Evolutionary conservation across 2,888 invertebrate genomes (phyloP), one percentile per base, ranked within the genome.

Genomic region (Bombylius major): DNA sequence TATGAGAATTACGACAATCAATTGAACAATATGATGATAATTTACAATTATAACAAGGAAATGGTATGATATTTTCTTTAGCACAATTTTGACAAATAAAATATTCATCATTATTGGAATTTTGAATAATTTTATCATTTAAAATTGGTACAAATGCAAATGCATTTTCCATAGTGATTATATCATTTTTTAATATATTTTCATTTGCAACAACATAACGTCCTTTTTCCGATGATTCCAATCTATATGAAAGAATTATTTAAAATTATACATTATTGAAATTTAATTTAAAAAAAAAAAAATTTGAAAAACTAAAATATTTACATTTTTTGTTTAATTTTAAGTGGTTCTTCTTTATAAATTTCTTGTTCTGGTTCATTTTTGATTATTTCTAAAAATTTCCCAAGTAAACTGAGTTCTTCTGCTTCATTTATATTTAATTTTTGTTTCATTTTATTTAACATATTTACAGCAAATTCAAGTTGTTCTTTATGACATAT

Each of bases 131-230:
- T 75, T 68, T 11, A 9, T 31, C 13, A 5, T 42, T 39, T 31
- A 80, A 78, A 71, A 83, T 68, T 63, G 80, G 76, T 5, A 89
- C 87, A 70, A 86, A 86, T 4, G 86, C 82, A 72, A 85, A 89
- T 0, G 92, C 87, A 64, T 83, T 82, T 69, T 93, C 93, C 0
- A 84, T 77, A 69, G 89, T 86, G 34, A 93, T 69, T 5, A 86
- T 77, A 65, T 89, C 86, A 0, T 89, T 89, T 52, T 78, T 77
- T 13, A 75, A 72, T 8, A 86, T 75, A 49, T 76, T 69, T 61
- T 77, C 75, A 11, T 73, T 78, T 1, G 85, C 79, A 36, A 82
- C 68, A 36, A 57, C 47, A 51, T 45, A 51, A 23, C 14, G 53
- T 12, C 57, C 57, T 52, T 50, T 48, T 1, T 74, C 67, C 36